Conservation (phyloP, 2,113 vertebrate genomes). For the Pagrus major region DNA sequence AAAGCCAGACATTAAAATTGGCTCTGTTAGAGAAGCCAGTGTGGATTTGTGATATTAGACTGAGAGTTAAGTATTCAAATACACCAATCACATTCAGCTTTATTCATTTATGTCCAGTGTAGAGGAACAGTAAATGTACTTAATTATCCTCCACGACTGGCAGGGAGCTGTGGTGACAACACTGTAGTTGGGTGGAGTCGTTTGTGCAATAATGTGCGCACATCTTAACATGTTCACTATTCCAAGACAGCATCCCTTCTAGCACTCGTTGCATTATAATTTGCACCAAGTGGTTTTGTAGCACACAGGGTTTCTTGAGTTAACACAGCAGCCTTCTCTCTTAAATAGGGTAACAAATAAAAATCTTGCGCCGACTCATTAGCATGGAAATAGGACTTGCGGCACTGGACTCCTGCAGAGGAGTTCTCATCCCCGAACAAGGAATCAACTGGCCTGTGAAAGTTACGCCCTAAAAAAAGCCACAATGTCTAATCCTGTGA, state of each 20-base stretch:
- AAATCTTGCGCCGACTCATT: neutral
- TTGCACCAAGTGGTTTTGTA: conserved; percentile 22
- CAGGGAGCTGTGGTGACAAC: neutral
- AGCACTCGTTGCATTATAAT: neutral
- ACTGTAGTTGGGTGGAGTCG: neutral
- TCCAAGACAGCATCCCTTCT: neutral
- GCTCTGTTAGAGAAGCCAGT: neutral
- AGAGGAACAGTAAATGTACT: neutral
- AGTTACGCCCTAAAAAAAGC: neutral
- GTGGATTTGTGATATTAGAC: neutral
- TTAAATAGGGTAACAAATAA: neutral
- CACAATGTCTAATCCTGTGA: neutral
- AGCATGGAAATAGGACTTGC: neutral
- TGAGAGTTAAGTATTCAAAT: neutral
- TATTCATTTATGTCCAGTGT: neutral
- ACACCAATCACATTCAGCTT: neutral
- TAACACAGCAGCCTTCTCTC: neutral
- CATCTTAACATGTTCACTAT: neutral
- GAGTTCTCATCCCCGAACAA: neutral
- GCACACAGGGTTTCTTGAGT: conserved; percentile 1
- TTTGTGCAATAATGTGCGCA: conserved; percentile 1
- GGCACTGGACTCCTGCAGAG: neutral
- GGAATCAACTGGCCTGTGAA: neutral
- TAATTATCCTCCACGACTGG: neutral
- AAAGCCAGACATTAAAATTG: neutral